Evolutionary conservation across 2,113 vertebrate genomes (phyloP).

Genomic region (Xiphophorus hellerii): DNA sequence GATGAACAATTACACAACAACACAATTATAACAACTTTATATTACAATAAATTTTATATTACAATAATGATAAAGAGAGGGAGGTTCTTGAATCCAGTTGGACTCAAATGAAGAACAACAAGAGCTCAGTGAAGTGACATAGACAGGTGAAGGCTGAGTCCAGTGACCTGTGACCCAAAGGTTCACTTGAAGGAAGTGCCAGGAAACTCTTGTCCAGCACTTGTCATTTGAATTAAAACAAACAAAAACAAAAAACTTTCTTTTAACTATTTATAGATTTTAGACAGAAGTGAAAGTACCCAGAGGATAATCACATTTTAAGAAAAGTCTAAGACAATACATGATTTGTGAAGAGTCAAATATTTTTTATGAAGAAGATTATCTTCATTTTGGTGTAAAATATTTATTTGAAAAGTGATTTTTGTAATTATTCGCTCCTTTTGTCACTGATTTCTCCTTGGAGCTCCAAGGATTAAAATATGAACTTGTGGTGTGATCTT

Average conservation of each 20-base stretch:
- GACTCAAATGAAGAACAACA: neutral
- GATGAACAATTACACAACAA: no score
- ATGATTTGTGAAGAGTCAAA: neutral
- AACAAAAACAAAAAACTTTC: neutral
- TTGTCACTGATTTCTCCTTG: neutral
- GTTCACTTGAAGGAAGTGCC: neutral
- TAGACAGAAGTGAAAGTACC: neutral
- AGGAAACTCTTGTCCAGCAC: slow-evolving; percentile 13
- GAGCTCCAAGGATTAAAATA: neutral
- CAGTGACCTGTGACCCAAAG: neutral
- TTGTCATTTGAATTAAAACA: neutral
- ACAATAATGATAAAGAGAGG: neutral
- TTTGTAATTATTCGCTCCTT: neutral
- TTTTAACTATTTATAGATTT: slow-evolving; percentile 6
- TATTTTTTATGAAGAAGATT: neutral
- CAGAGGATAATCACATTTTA: neutral
- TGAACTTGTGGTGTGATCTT: neutral
- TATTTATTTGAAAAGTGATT: neutral
- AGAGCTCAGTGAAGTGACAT: slow-evolving; percentile 14
- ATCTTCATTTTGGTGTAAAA: neutral
- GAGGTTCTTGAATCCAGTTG: neutral
- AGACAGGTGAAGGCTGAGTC: neutral
- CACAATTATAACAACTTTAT: neutral
- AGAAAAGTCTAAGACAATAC: neutral
- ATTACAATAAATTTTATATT: no score